Evolutionary conservation across 23 tunicate genomes (phyloP), one percentile per base, ranked within the genome.

Genomic region (Oikopleura albicans): DNA sequence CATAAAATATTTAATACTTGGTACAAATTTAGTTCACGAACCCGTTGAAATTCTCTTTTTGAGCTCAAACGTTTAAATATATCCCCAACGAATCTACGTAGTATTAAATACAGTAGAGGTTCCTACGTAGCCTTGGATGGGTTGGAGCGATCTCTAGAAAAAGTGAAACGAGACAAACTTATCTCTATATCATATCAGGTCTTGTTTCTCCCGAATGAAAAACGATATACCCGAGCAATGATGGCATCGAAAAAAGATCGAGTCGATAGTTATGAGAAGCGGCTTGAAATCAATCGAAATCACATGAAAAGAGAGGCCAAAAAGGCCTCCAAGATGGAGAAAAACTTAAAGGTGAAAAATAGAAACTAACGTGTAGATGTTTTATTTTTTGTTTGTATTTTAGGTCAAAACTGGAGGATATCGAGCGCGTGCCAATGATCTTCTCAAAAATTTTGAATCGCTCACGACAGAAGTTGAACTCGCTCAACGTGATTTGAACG

Each of bases 301-400:
- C 92, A 91, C 83, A 95, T 95, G 99, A 91, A 88, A 12, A 87
- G 84, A 85, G 99, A 91, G 88, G 99, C 99, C 0, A 84, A 89
- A 39, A 41, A 84, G 2, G 99, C 99, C 0, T 88, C 91, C 0
- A 95, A 95, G 41, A 56, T 89, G 39, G 99, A 95, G 66, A 95
- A 95, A 75, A 95, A 90, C 83, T 85, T 95, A 37, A 95, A 90
- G 87, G 90, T 86, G n/a, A n/a, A 89, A 87, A 83, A 88, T 34
- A 31, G 28, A 2, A 2, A 16, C 4, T 31, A 29, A 71, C 2
- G 2, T 71, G 4, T 27, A 16, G 27, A n/a, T 12, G 28, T 71
- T 71, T 16, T 37, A 16, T 12, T 16, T 71, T 71, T 49, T 49
- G 16, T 49, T 49, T 71, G 2, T 22, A 16, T 12, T 12, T 71